Evolutionary conservation across 2,888 invertebrate species (phyloP), one percentile per base, ranked within the genome.

Genomic region (Andrena flavipes): DNA sequence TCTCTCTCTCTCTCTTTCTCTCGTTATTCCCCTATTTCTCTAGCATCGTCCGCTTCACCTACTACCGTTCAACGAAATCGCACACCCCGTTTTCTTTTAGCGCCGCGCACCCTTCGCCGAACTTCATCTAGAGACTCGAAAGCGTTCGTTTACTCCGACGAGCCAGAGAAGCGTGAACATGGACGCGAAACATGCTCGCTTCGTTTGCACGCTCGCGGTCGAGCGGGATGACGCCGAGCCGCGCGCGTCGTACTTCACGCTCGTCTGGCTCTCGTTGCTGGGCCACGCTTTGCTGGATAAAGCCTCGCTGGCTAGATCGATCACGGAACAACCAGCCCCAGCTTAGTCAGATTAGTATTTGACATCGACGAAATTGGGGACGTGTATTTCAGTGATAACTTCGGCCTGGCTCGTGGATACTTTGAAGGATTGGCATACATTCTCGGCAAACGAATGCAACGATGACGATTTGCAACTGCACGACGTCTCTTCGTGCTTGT

Each of bases 281-380:
- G 3, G 54, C 23, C 54, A n/a, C 23, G 60, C 29, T 65, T 64
- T 23, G 51, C 33, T 72, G 13, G 20, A 54, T 54, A 49, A 59
- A 59, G 56, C 42, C 42, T 48, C 29, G 16, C 30, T 35, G 63
- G 7, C 20, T 13, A 26, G 59, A 29, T 42, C n/a, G 51, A 42
- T 26, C n/a, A 13, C 13, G 72, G n/a, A 74, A 59, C 49, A 65
- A 33, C 33, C 42, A 59, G 16, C 48, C 33, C 10, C 29, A 7
- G 20, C 16, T 60, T 13, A 42, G 49, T n/a, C 60, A 59, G 65
- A 67, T 74, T 67, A 74, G 59, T 60, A 49, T 68, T 75, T 48
- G 33, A 75, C 42, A 30, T 16, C 2, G 13, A 48, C n/a, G 49
- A 48, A 74, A 67, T n/a, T 49, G n/a, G 20, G 30, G 10, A 23